Conservation (phyloP, 2,888 invertebrate genomes). For the Netelia melanura region DNA sequence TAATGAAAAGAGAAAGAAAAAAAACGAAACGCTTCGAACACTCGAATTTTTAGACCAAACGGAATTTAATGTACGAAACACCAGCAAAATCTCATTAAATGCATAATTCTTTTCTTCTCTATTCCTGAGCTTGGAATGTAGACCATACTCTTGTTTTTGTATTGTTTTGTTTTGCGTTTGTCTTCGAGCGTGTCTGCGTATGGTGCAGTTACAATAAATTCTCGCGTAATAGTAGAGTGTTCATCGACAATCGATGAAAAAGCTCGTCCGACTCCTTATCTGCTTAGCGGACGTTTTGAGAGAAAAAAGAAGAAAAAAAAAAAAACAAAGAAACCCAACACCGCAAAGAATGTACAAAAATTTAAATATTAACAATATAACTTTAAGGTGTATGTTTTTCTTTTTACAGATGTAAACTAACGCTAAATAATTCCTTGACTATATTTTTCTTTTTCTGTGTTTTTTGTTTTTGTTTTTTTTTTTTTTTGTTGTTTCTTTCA, state of each 20-base stretch:
- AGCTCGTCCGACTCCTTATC: conserved; percentile 30
- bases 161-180: conserved; percentile 64
- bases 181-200: conserved; percentile 63
- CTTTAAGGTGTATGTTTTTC: conserved; percentile 75
- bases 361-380: conserved; percentile 77
- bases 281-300: conserved; percentile 34
- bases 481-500: conserved; percentile 26
- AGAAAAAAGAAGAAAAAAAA: not conserved
- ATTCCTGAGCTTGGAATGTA: conserved; percentile 77
- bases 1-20: not conserved
- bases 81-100: conserved; percentile 40
- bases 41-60: not conserved
- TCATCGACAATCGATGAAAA: conserved; percentile 60
- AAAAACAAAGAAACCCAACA: conserved; percentile 69
- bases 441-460: conserved; percentile 57
- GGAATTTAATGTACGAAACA: conserved; percentile 24
- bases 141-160: conserved; percentile 68
- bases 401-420: conserved; percentile 79
- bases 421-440: conserved; percentile 75
- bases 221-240: conserved; percentile 45
- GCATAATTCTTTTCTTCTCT: conserved; percentile 40
- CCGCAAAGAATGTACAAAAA: conserved; percentile 80
- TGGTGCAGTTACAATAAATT: conserved; percentile 50
- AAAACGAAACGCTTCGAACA: not conserved
- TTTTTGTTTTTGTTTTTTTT: conserved; percentile 10